Evolutionary conservation across 2,888 invertebrate genomes (phyloP).

Genomic region (Caradrina kadenii): DNA sequence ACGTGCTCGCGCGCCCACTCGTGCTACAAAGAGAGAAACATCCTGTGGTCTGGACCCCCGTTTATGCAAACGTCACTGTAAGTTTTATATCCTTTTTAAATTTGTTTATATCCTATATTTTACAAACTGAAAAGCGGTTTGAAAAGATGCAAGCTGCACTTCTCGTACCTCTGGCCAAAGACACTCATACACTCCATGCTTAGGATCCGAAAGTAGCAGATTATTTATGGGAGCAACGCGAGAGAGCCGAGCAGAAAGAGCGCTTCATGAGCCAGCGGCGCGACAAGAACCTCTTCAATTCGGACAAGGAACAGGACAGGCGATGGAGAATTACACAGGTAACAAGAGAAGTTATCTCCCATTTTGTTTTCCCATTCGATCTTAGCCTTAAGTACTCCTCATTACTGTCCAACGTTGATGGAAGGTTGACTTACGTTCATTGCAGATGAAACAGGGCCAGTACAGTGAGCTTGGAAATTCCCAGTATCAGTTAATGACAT

Average conservation of each 20-base stretch:
- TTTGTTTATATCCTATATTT: not conserved
- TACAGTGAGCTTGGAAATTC: conserved; percentile 91
- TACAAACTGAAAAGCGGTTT: not conserved
- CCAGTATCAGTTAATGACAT: conserved; percentile 96
- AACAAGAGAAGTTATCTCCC: conserved; percentile 4
- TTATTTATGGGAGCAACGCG: conserved; percentile 96
- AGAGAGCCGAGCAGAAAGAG: conserved; percentile 94
- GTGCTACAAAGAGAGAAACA: conserved; percentile 96
- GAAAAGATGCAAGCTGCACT: not conserved
- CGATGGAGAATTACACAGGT: conserved; percentile 89
- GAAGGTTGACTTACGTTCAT: conserved; percentile 32
- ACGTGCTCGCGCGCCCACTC: conserved; percentile 98
- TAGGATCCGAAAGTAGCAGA: conserved; percentile 97
- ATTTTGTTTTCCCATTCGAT: conserved; percentile 3
- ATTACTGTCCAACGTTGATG: conserved; percentile 36
- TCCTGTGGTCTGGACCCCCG: conserved; percentile 99
- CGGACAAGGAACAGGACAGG: conserved; percentile 92
- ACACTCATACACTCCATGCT: conserved; percentile 1
- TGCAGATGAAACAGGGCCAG: conserved; percentile 91
- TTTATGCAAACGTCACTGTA: conserved; percentile 97
- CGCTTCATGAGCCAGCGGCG: conserved; percentile 93
- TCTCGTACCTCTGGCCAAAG: not conserved
- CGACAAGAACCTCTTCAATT: conserved; percentile 91
- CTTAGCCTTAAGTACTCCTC: conserved; percentile 32
- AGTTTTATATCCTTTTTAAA: conserved; percentile 66